Evolutionary conservation across 1,140 invertebrate genomes (phyloP), one percentile per base, ranked within the genome.

Genomic region (Drosophila kanapiae): DNA sequence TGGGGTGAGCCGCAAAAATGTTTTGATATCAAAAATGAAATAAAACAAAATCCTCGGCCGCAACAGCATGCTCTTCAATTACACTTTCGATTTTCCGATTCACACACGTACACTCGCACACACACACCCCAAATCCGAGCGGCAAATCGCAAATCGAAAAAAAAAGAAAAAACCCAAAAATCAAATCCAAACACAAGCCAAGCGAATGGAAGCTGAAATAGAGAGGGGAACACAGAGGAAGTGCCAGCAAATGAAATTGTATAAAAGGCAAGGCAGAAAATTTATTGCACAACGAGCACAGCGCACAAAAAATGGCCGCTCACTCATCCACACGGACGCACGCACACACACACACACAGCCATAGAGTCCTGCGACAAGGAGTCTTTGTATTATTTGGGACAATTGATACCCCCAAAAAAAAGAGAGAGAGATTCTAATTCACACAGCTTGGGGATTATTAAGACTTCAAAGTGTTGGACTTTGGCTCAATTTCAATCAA

Each of bases 1-100:
- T 47, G 64, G 65, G 75, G 75, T 68, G 75, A 47, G 80, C 78
- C 65, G 70, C 85, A 90, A 88, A 84, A 88, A 90, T 88, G 84
- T 90, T 88, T 88, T 84, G 56, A 88, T 90, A 90, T 88, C 84
- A 88, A 90, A 88, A 84, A 88, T 88, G 80, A 88, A 90, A 88
- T 88, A 90, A 88, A 88, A 88, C 84, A 88, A 88, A 88, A 84
- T 75, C 77, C 80, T 67, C 71, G 79, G 62, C 69, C 80, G 78
- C 84, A 78, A 78, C 64, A 88, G 78, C 64, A 86, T 83, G 86
- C 85, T 90, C 82, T 88, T 90, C 85, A 90, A 90, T 90, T 90
- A 90, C 85, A 90, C 85, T 90, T 88, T 88, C 84, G 85, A 83
- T 88, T 84, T 88, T 80, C 81, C 71, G 67, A 75, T 58, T 75